Evolutionary conservation across 1,140 invertebrate genomes (phyloP), one percentile per base, ranked within the genome.

Genomic region (Drosophila santomea): DNA sequence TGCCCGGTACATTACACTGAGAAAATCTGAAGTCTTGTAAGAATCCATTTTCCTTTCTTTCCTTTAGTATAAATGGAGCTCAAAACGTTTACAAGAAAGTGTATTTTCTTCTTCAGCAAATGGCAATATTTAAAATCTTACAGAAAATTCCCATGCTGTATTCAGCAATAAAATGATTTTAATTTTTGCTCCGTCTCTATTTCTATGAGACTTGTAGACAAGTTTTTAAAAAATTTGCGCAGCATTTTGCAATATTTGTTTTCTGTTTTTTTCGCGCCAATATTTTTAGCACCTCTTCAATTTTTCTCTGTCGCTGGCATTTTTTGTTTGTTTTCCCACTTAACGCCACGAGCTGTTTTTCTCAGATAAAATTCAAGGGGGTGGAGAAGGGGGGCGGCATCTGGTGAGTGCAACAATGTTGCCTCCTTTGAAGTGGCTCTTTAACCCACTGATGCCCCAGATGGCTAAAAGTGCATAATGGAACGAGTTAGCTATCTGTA

Each of bases 221-320:
- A 32, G 11, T 4, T 35, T 36, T 35, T 74, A 64, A 44, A n/a
- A 47, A 48, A 77, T 74, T 74, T 61, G 43, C 62, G 47, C 60
- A 56, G 61, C 63, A 48, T 56, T 71, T 63, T 67, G 41, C 35
- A 47, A 28, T 54, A 54, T 63, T 63, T 57, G 7, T 52, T 59
- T 35, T 47, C 38, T 36, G 43, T 59, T 71, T 75, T 75, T 82
- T 81, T 74, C 78, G 73, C 78, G 66, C 75, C 68, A 80, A 79
- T 59, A 83, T 79, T 88, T 88, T 86, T 86, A 86, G 82, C 82
- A 86, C 61, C 61, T 68, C 68, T 80, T 60, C 54, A 36, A 51
- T 56, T 72, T 80, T 73, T 57, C 44, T 23, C 48, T 28, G 17
- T 67, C 32, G 4, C 25, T 51, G 32, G n/a, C 71, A 41, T 55